Base-by-base conservation (phyloP, 1,140 invertebrate species). In the Asbolus verrucosus region DNA sequence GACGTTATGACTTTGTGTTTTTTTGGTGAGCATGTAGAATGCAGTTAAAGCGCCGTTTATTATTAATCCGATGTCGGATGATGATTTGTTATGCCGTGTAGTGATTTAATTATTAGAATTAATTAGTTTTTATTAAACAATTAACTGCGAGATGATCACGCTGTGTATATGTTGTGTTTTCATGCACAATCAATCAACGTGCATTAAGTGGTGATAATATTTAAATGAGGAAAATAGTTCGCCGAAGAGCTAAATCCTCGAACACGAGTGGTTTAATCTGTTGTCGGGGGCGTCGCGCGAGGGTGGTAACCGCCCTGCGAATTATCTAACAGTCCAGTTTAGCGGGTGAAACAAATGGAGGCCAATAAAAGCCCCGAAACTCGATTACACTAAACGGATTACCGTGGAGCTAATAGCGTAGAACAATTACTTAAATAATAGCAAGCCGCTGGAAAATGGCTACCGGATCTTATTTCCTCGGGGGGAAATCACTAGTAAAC, bases 381-480 rank as follows among this genome's bases (percentile, higher is more conserved):
- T 70, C 71, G 73, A 75, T 78, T 74, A 75, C 72, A 75, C 76
- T 78, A 78, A 78, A 77, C 74, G 77, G 75, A 77, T 78, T 75
- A 78, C 70, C 73, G 62, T 65, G 66, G 41, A 73, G 72, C 77
- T 78, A 78, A 78, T 78, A 78, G 75, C 63, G 69, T 76, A 76
- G 77, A 77, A 77, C 77, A 77, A 78, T 78, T 78, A 78, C 77
- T 78, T 78, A 78, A 78, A 77, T 78, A 78, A 77, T 78, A 77
- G 75, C 77, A 65, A 70, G 62, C 73, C 75, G 69, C 65, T 72
- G 68, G 73, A 76, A 78, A 78, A 78, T 78, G 76, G 76, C 76
- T 75, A 73, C 75, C 72, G 75, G 76, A 74, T 78, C 76, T 78
- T 78, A 78, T 78, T 78, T 78, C 76, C 76, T 78, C 65, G 63